Conservation (phyloP, 2,888 invertebrate genomes). For the Eupsilia transversa region DNA sequence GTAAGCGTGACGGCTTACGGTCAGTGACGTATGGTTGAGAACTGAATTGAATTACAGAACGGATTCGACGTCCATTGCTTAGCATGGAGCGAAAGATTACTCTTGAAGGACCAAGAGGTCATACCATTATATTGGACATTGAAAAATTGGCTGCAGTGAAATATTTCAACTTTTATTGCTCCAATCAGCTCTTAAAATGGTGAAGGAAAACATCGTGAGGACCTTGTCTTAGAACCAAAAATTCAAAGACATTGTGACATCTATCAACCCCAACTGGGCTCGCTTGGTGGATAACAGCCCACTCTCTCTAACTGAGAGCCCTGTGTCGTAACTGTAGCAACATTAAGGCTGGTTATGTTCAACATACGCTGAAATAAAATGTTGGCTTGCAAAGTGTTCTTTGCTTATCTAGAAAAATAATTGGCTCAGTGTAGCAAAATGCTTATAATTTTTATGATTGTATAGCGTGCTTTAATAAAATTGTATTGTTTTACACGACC, state of each 20-base stretch:
- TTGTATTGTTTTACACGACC: conserved; percentile 26
- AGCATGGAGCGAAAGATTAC: background rate
- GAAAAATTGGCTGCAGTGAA: background rate
- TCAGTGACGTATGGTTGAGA: conserved; percentile 24
- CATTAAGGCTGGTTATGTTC: background rate
- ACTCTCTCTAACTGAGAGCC: background rate
- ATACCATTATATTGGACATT: too few species aligned
- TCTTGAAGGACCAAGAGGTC: background rate
- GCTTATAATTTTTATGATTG: conserved; percentile 48
- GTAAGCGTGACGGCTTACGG: conserved; percentile 34
- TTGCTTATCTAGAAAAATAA: conserved; percentile 23
- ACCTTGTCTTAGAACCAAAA: background rate
- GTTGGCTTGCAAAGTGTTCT: background rate
- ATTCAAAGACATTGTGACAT: background rate
- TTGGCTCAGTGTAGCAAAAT: conserved; percentile 24
- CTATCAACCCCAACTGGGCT: background rate
- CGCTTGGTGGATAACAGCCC: too few species aligned
- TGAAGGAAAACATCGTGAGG: background rate
- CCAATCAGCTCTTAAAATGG: background rate
- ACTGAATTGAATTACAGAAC: conserved; percentile 40
- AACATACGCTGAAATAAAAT: conserved; percentile 1
- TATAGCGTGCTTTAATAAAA: conserved; percentile 50
- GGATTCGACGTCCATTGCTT: conserved; percentile 1
- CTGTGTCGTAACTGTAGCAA: background rate
- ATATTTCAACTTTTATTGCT: background rate